A percentile compares a stretch with the other conserved stretches of the same genome.
phyloP scores from a whole-genome alignment of 1,140 invertebrate species.

The Leptopilina boulardi region DNA sequence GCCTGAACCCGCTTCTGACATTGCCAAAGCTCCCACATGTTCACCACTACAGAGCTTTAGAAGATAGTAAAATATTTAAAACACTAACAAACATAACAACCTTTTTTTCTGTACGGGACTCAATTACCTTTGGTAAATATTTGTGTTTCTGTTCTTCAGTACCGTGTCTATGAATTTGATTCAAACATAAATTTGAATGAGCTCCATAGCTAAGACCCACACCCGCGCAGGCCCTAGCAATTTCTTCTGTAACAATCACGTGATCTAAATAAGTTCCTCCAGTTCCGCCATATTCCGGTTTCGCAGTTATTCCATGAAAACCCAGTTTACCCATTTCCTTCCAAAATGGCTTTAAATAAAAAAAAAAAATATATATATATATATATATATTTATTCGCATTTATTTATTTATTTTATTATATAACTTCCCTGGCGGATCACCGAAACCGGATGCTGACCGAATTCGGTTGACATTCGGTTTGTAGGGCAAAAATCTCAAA shows the following conservation, averaged over 20 bases:
- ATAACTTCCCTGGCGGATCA: no score
- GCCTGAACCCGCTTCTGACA: conserved; percentile 95
- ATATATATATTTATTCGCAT: no score
- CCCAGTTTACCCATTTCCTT: conserved; percentile 93
- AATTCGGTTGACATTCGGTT: no score
- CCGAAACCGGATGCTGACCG: no score
- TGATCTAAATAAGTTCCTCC: conserved; percentile 95
- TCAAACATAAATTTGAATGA: conserved; percentile 98
- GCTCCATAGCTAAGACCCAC: conserved; percentile 96
- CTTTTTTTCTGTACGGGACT: no score
- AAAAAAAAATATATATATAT: no score
- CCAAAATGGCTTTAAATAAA: conserved; percentile 90
- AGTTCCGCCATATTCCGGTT: conserved; percentile 93
- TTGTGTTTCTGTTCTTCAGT: conserved; percentile 94
- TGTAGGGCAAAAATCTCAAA: no score
- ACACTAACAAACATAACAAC: no score
- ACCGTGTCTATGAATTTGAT: conserved; percentile 97
- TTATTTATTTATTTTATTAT: no score
- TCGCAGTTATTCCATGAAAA: conserved; percentile 93
- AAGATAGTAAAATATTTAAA: not conserved
- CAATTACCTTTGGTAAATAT: conserved; percentile 91
- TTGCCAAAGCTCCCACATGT: conserved; percentile 95
- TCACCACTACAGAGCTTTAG: conserved; percentile 80
- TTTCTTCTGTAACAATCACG: conserved; percentile 95
- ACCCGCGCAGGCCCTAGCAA: conserved; percentile 89